Conservation (phyloP, 1,140 invertebrate species). For the Rhagoletis zephyria region DNA sequence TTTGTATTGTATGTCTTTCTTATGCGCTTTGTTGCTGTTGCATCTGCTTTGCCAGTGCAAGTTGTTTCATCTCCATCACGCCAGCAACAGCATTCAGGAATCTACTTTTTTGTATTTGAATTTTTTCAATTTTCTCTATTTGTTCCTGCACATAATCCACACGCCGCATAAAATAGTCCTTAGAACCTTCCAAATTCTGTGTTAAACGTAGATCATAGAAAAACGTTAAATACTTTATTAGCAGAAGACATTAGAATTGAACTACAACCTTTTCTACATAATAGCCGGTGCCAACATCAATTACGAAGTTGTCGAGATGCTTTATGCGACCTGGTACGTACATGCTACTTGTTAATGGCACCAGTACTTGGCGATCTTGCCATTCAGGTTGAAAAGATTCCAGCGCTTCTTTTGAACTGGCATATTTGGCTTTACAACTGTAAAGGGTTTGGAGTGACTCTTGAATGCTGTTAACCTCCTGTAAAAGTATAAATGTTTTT, state of each 20-base stretch:
- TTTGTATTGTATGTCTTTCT: not conserved
- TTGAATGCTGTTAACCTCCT: constrained; percentile 90
- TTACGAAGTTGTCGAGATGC: constrained; percentile 87
- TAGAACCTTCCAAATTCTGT: constrained; percentile 84
- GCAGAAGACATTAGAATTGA: not conserved
- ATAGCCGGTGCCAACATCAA: constrained; percentile 96
- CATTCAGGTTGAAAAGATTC: constrained; percentile 83
- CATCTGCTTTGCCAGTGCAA: constrained; percentile 64
- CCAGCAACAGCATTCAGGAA: constrained; percentile 85
- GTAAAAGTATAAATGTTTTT: constrained; percentile 59
- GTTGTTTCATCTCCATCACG: constrained; percentile 80
- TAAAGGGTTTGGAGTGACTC: constrained; percentile 91
- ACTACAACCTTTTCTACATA: constrained; percentile 87
- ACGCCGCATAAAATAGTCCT: constrained; percentile 93
- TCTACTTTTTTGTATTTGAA: constrained; percentile 89
- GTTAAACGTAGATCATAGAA: constrained; percentile 63
- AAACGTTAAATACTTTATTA: too few species aligned
- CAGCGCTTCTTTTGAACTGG: constrained; percentile 88
- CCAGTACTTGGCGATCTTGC: constrained; percentile 87
- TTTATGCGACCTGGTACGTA: constrained; percentile 91
- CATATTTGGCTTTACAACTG: constrained; percentile 90
- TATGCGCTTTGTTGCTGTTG: constrained; percentile 63
- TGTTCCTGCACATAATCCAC: constrained; percentile 92
- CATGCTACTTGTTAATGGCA: constrained; percentile 94
- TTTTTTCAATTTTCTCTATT: constrained; percentile 92